Percentiles rank a stretch among this genome's conserved stretches.
Conservation (phyloP, 2,797 vertebrate species). For the Sebastes matsubarae region DNA sequence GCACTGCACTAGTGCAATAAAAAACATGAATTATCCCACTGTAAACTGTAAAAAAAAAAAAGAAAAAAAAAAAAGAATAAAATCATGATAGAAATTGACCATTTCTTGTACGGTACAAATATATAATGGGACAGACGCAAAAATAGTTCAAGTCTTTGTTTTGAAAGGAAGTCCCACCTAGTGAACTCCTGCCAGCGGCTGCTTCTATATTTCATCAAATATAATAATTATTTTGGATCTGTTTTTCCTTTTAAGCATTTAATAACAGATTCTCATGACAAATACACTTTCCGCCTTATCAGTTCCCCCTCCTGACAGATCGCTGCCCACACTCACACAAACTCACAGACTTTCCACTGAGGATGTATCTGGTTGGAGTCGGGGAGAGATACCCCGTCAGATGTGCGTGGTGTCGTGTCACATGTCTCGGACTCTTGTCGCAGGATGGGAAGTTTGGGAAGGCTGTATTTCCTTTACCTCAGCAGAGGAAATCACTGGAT, state of each 20-base stretch:
- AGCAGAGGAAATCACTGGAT: conserved; percentile 63
- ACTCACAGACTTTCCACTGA: conserved; percentile 68
- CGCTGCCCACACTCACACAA: conserved; percentile 13
- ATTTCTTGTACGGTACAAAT: neutral
- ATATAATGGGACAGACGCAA: neutral
- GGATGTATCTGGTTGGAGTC: conserved; percentile 72
- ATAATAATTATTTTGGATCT: neutral
- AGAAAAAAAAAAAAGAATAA: neutral
- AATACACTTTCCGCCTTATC: conserved; percentile 4
- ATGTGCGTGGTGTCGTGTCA: conserved; percentile 42
- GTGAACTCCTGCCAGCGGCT: neutral
- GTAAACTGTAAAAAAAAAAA: neutral
- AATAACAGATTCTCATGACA: conserved; percentile 20
- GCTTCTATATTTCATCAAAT: neutral
- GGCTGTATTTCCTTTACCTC: conserved; percentile 70
- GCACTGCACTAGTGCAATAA: neutral
- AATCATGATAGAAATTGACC: neutral
- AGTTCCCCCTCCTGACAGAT: conserved; percentile 9
- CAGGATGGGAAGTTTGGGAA: conserved; percentile 59
- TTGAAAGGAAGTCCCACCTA: neutral
- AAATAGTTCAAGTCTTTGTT: neutral
- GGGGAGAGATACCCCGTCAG: conserved; percentile 49
- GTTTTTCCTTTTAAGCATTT: neutral
- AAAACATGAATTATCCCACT: neutral
- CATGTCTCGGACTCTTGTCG: conserved; percentile 39